Conservation (phyloP, 2,888 invertebrate genomes). For the Apotomis betuletana region DNA sequence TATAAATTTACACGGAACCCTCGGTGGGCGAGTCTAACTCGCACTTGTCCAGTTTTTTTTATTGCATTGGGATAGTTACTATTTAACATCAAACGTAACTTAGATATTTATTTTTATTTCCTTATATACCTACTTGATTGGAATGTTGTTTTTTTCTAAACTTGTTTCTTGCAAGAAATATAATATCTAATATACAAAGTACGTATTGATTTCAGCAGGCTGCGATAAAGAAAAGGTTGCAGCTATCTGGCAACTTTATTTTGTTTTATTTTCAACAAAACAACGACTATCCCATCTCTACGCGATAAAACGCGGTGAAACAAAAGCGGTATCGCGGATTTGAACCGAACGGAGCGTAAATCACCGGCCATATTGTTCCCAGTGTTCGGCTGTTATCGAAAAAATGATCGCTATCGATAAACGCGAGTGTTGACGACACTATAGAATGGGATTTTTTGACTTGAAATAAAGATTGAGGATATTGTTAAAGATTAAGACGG, state of each 20-base stretch:
- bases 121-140: too few relatives aligned
- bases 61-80: too few relatives aligned
- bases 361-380: slow-evolving; percentile 74
- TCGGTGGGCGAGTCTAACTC: too few relatives aligned
- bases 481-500: neutral
- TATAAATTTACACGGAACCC: too few relatives aligned
- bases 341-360: slow-evolving; percentile 72
- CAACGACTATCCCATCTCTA: slow-evolving; percentile 47
- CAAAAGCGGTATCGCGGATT: slow-evolving; percentile 78
- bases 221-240: slow-evolving; percentile 1
- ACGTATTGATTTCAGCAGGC: neutral
- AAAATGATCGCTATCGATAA: slow-evolving; percentile 63
- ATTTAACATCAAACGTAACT: too few relatives aligned
- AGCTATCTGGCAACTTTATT: slow-evolving; percentile 9
- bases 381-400: slow-evolving; percentile 60
- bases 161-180: too few relatives aligned
- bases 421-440: slow-evolving; percentile 50
- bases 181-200: neutral
- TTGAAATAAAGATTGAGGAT: slow-evolving; percentile 12
- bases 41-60: too few relatives aligned
- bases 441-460: slow-evolving; percentile 38
- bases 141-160: too few relatives aligned
- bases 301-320: slow-evolving; percentile 73
- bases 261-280: slow-evolving; percentile 28
- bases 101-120: too few relatives aligned